Evolutionary conservation across 1,140 invertebrate species (phyloP), one percentile per base, ranked within the genome.

Genomic region (Trachymyrmex cornetzi): DNA sequence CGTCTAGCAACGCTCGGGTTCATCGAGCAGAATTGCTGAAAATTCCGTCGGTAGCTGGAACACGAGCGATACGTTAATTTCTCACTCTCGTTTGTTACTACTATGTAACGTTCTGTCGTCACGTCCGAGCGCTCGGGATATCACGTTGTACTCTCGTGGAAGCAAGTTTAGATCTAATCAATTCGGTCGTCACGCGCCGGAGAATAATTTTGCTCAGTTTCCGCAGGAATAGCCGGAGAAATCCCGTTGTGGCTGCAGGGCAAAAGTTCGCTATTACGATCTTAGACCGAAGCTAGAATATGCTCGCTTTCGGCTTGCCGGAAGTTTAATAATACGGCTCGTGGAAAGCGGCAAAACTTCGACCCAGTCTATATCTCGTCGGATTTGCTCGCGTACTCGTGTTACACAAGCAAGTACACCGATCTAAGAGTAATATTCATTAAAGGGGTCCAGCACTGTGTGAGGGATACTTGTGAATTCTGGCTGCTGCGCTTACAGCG

Each of bases 291-390:
- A 72, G 53, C 48, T 48, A 27, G 77, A 89, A 53, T 87, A 85
- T 87, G 82, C 44, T 86, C 67, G 71, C 77, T 77, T 87, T 77
- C 59, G 75, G 38, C 57, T 77, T 50, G 30, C 50, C 72, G 72
- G 59, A 90, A 91, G 81, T 91, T 91, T 90, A 90, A 91, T 91
- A 91, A 91, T 86, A 84, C 71, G 19, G 82, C 48, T 69, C 55
- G 77, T 27, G 50, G 77, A 86, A 88, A 86, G 64, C 48, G 81
- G 44, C 22, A 69, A 88, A 90, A 90, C 81, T 90, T 90, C 6
- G 27, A 57, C 19, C 50, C 34, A 22, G 34, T 74, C 64, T 79
- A 53, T 72, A 79, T 67, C 44, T 55, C 38, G 27, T n/a, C 50
- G 71, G 86, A 89, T 88, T 86, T 85, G 71, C 75, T 22, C 55